Evolutionary conservation across 2,888 invertebrate species (phyloP), one percentile per base, ranked within the genome.

Genomic region (Platycnemis pennipes): DNA sequence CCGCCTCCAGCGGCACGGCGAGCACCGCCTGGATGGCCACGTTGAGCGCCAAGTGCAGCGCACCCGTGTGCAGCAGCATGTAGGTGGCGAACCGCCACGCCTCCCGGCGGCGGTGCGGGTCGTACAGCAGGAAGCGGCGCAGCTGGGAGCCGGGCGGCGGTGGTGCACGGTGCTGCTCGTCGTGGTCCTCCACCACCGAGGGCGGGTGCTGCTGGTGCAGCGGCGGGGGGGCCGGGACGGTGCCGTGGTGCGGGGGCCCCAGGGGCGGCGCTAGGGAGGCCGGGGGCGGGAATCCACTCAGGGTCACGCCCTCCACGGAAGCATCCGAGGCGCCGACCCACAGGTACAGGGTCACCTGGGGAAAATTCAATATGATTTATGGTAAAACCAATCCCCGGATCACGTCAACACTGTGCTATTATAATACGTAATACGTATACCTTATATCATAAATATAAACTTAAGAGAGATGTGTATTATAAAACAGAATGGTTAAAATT

Each of bases 41-140:
- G 96, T 99, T 99, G 95, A 99, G 97, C 44, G 98, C 97, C 95
- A 99, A 97, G 96, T 99, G 99, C 91, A 98, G 97, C 95, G 97
- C 97, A 96, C 98, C 98, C 94, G 98, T 98, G 96, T 99, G 99
- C 94, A 99, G 96, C 95, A 98, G 97, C 97, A 98, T 98, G 96
- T 99, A 99, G 87, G 98, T 97, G 94, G 98, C 96, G 96, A 98
- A 98, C 95, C 99, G 97, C 99, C 99, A 99, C 49, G 98, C 97
- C 96, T 98, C 97, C 88, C 97, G 96, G 95, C 98, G 97, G 96
- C 97, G 97, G 95, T 97, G 97, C 0, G 98, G 98, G 95, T 98
- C 97, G 96, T 97, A 98, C 95, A 97, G 97, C 94, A 98, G 96
- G 56, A n/a, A 95, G 95, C 94, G 94, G 69, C 45, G 94, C n/a